Evolutionary conservation across 1,140 invertebrate species (phyloP).

Genomic region (Nilaparvata lugens): DNA sequence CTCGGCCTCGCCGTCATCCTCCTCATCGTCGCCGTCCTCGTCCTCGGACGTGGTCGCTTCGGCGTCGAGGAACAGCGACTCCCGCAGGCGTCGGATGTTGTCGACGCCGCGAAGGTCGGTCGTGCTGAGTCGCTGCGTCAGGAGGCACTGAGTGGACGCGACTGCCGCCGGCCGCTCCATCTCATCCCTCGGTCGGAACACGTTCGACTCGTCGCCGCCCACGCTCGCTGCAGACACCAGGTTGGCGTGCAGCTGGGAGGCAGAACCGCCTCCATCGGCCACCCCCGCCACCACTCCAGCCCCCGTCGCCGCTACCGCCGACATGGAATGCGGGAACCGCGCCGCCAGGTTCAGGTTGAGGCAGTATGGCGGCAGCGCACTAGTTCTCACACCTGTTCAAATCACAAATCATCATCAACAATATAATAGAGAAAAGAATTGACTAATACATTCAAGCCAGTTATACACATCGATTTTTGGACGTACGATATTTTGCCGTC

Average conservation of each 20-base stretch:
- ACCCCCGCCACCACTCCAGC: not conserved
- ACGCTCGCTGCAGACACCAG: conserved; percentile 2
- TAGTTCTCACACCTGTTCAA: conserved; percentile 11
- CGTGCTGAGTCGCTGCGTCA: conserved; percentile 11
- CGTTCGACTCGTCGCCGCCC: conserved; percentile 1
- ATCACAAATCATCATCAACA: no score
- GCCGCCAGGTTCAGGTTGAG: not conserved
- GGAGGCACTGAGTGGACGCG: conserved; percentile 1
- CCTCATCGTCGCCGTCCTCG: conserved; percentile 38
- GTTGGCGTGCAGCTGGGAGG: conserved; percentile 8
- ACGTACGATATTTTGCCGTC: no score
- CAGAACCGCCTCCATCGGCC: not conserved
- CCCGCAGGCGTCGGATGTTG: conserved; percentile 21
- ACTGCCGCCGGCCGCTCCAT: not conserved
- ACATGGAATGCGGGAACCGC: not conserved
- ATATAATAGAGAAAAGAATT: no score
- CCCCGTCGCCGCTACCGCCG: not conserved
- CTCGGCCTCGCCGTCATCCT: conserved; percentile 30
- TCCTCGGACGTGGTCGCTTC: conserved; percentile 24
- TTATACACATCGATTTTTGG: no score
- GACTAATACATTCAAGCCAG: no score
- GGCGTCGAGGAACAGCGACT: conserved; percentile 18
- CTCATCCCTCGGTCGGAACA: not conserved
- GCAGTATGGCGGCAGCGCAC: conserved; percentile 5
- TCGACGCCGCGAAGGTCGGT: conserved; percentile 12